Evolutionary conservation across 2,797 vertebrate species (phyloP).

Genomic region (Gallinago stenura): DNA sequence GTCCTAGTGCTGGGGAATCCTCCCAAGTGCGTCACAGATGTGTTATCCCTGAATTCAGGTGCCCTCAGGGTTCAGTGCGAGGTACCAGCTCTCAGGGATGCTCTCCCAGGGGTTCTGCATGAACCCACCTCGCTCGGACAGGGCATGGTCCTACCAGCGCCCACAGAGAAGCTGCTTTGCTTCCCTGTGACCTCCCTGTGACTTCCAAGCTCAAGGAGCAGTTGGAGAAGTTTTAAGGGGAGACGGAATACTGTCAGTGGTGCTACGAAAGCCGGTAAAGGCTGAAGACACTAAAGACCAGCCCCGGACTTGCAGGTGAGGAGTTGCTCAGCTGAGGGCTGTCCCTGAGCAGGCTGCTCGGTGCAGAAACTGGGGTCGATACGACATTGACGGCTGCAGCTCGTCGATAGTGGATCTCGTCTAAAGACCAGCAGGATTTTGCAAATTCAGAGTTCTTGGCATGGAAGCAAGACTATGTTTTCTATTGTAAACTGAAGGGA

Average conservation of each 20-base stretch:
- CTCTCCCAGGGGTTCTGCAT: neutral
- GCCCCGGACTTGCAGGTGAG: neutral
- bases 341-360: neutral
- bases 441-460: constrained; percentile 42
- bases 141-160: neutral
- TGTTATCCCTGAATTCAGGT: neutral
- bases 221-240: neutral
- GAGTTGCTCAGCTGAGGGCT: neutral
- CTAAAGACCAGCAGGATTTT: constrained; percentile 23
- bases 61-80: rapidly evolving
- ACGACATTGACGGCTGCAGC: neutral
- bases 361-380: neutral
- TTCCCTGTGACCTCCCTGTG: neutral
- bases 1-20: neutral
- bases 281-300: neutral
- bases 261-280: neutral
- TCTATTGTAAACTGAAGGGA: constrained; percentile 1
- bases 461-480: neutral
- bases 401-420: neutral
- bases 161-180: neutral
- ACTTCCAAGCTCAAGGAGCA: neutral
- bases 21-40: rapidly evolving
- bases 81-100: neutral
- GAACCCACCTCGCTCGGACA: rapidly evolving
- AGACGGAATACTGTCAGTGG: neutral